Percentiles rank a stretch among this genome's conserved stretches.
Conservation (phyloP, 2,888 invertebrate species). For the Globia sparganii region DNA sequence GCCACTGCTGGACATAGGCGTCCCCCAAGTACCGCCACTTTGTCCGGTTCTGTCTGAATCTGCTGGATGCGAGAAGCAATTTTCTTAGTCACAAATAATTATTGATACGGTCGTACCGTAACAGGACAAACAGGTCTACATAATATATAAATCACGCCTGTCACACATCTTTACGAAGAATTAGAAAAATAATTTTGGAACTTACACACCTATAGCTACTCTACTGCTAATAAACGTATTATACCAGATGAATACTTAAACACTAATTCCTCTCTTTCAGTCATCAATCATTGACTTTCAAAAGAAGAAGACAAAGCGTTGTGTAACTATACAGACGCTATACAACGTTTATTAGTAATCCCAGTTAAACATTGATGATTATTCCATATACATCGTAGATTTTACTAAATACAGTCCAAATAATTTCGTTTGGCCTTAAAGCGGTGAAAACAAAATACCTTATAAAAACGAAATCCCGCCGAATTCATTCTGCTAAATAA, state of each 20-base stretch:
- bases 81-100: neutral
- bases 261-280: too few species aligned
- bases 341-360: too few species aligned
- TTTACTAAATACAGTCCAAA: slow-evolving; percentile 1
- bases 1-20: too few species aligned
- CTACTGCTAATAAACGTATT: neutral
- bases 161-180: neutral
- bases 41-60: too few species aligned
- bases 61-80: neutral
- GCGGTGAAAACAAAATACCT: slow-evolving; percentile 16
- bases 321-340: too few species aligned
- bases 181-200: neutral
- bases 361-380: too few species aligned
- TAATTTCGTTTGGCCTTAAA: slow-evolving; percentile 10
- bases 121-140: neutral
- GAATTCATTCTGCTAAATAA: slow-evolving; percentile 49
- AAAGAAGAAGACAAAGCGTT: too few species aligned
- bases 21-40: too few species aligned
- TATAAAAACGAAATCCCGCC: slow-evolving; percentile 18
- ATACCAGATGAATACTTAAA: too few species aligned
- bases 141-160: neutral
- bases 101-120: neutral
- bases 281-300: too few species aligned
- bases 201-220: neutral
- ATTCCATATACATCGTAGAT: too few species aligned